Evolutionary conservation across 2,113 vertebrate genomes (phyloP).

Genomic region (Microtus ochrogaster): DNA sequence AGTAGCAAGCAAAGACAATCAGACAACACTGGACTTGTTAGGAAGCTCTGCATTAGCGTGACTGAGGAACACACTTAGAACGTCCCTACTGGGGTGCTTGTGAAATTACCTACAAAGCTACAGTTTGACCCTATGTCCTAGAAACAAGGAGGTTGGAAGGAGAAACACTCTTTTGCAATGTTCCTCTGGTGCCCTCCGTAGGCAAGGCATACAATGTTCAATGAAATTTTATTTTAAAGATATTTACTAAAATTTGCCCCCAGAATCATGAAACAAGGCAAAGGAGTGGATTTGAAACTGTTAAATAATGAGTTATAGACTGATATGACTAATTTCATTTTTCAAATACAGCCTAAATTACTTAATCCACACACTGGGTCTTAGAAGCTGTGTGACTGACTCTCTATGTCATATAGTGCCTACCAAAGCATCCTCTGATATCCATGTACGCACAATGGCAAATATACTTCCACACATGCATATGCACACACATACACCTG

Average conservation of each 20-base stretch:
- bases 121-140: neutral
- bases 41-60: neutral
- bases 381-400: neutral
- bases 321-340: neutral
- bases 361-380: neutral
- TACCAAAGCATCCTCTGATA: no score
- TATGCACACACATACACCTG: neutral
- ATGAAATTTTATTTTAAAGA: no score
- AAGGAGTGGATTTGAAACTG: neutral
- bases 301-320: neutral
- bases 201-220: neutral
- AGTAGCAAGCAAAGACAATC: neutral
- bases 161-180: neutral
- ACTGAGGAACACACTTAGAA: neutral
- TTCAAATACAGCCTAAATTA: neutral
- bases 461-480: no score
- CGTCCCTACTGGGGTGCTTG: neutral
- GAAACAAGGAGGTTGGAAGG: neutral
- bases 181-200: neutral
- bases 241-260: neutral
- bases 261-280: neutral
- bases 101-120: neutral
- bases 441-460: neutral
- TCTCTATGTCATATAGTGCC: neutral
- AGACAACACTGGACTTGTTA: neutral